Base-by-base conservation (phyloP, 2,888 invertebrate genomes). In the Zygaena filipendulae region DNA sequence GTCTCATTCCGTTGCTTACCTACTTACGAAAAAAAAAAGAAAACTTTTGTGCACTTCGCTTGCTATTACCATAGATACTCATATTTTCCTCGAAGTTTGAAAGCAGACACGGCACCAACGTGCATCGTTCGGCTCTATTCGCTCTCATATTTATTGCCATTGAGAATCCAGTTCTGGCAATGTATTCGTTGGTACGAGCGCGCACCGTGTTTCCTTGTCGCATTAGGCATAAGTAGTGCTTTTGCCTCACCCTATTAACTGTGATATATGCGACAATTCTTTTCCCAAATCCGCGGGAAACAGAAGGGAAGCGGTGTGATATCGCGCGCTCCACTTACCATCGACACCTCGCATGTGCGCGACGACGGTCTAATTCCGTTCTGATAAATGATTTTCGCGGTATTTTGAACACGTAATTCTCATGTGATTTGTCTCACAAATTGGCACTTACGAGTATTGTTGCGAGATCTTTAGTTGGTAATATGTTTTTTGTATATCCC, bases 161-260 rank as follows among this genome's bases (percentile, higher is more conserved):
- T 67, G 66, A 59, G 64, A 64, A 69, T 56, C 57, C 67, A 66
- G 66, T 66, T 57, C 59, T 58, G 62, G 45, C 54, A 67, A 70
- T 63, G 61, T 68, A 67, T 66, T 62, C 66, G 47, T 36, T 59
- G 49, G 59, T 61, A 59, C 61, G 57, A 52, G 59, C 58, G 60
- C 57, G 62, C 47, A 61, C 54, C 72, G 69, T 75, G 75, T 75
- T 75, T 64, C 75, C 75, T 63, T 72, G 72, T 75, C 75, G 67
- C 77, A 77, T 77, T 77, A 77, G 69, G 74, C 71, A 72, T 72
- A 77, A 77, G 79, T 71, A 79, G 75, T 79, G 71, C 71, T 75
- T 68, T 74, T 71, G 77, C 71, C 61, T 60, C 71, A 66, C 75
- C 79, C 79, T 77, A 77, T 79, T 79, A 79, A 77, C 66, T 38